These are phyloP conservation scores for Charina bottae DNA, from an alignment of 2,113 vertebrate genomes.

Conservation along the genomic window DNA sequence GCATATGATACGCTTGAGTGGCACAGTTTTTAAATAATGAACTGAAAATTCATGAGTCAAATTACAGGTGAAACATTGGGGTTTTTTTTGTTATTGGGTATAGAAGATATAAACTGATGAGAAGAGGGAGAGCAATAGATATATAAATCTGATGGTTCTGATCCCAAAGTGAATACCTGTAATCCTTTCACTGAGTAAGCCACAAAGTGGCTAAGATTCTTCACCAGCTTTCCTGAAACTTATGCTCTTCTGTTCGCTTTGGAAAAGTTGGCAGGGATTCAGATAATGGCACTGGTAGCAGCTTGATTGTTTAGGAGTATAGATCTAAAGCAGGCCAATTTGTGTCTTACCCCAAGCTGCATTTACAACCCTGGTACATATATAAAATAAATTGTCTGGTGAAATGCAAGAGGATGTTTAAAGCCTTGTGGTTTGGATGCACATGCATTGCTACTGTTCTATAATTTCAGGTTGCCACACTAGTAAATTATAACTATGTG, in stretches of 20 bases:
- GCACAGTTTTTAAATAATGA: not conserved
- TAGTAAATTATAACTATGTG: slow-evolving; percentile 14
- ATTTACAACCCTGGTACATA: slow-evolving; percentile 10
- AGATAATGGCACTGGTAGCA: slow-evolving; percentile 7
- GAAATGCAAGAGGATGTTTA: slow-evolving; percentile 29
- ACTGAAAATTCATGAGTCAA: not conserved
- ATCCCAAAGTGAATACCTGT: not conserved
- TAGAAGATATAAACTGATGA: not conserved
- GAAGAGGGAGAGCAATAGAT: not conserved
- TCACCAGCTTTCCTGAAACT: not conserved
- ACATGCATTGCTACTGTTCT: slow-evolving; percentile 13
- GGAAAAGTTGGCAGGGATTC: slow-evolving; percentile 6
- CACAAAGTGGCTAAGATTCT: not conserved
- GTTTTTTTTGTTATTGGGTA: not conserved
- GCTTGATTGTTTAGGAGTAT: slow-evolving; percentile 3
- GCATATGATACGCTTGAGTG: not conserved
- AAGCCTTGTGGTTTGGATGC: slow-evolving; percentile 24
- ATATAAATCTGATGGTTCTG: not conserved
- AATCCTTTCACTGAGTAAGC: not conserved
- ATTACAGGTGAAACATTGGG: not conserved
- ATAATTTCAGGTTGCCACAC: slow-evolving; percentile 28
- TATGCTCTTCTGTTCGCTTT: slow-evolving; percentile 2
- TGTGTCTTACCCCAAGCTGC: slow-evolving; percentile 4
- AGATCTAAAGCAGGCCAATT: slow-evolving; percentile 30
- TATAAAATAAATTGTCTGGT: slow-evolving; percentile 23